phyloP scores from a whole-genome alignment of 2,888 invertebrate species.

The Cheilosia vernalis region DNA sequence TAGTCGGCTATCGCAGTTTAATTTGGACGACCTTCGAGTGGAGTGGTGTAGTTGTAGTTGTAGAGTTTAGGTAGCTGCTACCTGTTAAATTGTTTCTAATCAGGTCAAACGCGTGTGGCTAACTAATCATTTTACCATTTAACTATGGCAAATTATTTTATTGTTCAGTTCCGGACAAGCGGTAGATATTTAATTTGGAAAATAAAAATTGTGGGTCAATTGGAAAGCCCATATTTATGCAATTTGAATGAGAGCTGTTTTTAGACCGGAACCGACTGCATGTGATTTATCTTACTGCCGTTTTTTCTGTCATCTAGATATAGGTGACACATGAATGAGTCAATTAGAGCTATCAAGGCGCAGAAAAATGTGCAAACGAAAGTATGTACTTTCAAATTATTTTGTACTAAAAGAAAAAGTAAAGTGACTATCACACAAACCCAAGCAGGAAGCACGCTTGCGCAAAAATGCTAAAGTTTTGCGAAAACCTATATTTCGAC shows the following conservation, averaged over 20 bases:
- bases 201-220: constrained; percentile 3
- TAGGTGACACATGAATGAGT: no score
- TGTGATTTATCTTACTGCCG: neutral
- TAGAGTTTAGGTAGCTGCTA: no score
- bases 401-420: no score
- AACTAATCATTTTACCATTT: constrained; percentile 7
- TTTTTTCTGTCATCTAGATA: neutral
- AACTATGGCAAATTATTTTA: constrained; percentile 3
- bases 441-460: no score
- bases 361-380: no score
- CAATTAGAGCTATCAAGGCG: no score
- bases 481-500: no score
- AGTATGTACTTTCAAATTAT: neutral
- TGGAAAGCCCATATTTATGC: neutral
- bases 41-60: neutral
- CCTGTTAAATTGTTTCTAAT: neutral
- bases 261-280: constrained; percentile 8
- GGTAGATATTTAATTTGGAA: constrained; percentile 26
- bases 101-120: constrained; percentile 3
- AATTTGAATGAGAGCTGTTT: neutral
- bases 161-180: constrained; percentile 15
- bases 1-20: neutral
- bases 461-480: no score
- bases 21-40: neutral
- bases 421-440: no score